phyloP scores from a whole-genome alignment of 2,888 invertebrate genomes.

The Ptilodon capucinus region DNA sequence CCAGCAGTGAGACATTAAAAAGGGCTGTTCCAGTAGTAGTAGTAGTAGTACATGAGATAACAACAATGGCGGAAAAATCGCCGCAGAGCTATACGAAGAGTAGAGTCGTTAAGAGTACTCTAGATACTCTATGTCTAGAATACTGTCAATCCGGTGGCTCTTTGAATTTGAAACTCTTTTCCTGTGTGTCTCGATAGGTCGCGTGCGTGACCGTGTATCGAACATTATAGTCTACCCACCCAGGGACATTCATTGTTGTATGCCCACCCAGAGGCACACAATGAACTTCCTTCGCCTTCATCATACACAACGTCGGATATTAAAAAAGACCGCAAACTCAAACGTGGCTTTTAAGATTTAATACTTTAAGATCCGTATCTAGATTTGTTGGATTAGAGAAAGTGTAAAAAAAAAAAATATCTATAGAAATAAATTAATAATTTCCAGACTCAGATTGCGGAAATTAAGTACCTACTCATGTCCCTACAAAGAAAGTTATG shows the following conservation, averaged over 20 bases:
- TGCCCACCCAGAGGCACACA: conserved; percentile 26
- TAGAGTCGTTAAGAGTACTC: no score
- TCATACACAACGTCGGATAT: conserved; percentile 33
- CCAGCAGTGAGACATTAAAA: no score
- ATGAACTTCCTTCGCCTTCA: conserved; percentile 20
- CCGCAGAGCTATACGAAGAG: no score
- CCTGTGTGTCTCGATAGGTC: conserved; percentile 5
- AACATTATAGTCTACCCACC: conserved; percentile 21
- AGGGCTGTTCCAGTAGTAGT: no score
- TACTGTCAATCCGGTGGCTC: not conserved
- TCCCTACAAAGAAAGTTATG: no score
- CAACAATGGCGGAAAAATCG: no score
- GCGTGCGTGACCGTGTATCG: conserved; percentile 8
- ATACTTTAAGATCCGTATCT: not conserved
- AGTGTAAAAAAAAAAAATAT: no score
- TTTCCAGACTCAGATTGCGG: no score
- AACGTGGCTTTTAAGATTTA: conserved; percentile 12
- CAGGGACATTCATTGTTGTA: conserved; percentile 25
- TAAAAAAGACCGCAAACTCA: conserved; percentile 29
- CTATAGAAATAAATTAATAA: no score
- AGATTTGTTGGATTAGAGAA: not conserved
- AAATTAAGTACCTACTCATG: no score
- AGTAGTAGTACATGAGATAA: no score
- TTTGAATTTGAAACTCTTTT: conserved; percentile 16
- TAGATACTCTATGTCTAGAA: not conserved